phyloP scores from a whole-genome alignment of 2,888 invertebrate species.

The Hymenopus coronatus region DNA sequence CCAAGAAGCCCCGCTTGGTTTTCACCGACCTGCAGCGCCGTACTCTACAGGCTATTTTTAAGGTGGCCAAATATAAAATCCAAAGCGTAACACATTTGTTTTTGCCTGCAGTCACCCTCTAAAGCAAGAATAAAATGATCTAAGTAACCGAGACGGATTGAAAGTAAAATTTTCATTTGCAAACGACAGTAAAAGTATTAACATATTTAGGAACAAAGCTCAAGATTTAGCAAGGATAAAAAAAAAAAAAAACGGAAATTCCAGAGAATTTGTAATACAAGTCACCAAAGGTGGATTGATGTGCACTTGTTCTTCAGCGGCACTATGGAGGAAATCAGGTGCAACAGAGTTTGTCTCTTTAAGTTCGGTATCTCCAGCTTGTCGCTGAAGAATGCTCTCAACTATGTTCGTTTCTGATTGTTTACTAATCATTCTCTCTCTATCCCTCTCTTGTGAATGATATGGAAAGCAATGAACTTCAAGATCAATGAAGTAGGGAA shows the following conservation, averaged over 20 bases:
- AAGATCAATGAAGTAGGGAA: background rate
- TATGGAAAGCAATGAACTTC: background rate
- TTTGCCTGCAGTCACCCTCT: conserved; percentile 15
- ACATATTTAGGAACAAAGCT: background rate
- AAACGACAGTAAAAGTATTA: background rate
- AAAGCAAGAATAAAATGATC: conserved; percentile 9
- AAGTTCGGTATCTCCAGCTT: conserved; percentile 36
- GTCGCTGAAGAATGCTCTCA: conserved; percentile 21
- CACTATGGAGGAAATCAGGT: conserved; percentile 16
- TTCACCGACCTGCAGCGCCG: conserved; percentile 99
- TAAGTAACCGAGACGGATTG: conserved; percentile 27
- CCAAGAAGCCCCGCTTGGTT: conserved; percentile 99
- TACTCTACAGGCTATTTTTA: conserved; percentile 99
- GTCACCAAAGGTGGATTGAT: background rate
- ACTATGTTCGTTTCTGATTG: background rate
- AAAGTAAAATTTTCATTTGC: background rate
- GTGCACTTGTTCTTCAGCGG: background rate
- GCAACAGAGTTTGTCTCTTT: background rate
- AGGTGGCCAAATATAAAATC: conserved; percentile 57
- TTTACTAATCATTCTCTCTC: background rate
- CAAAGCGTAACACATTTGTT: background rate
- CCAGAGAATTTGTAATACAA: background rate
- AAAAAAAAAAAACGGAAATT: background rate
- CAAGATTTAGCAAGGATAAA: background rate
- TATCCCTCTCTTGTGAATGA: background rate